phyloP scores from a whole-genome alignment of 92 coral and sea anemone species.

The Blastomussa wellsi region DNA sequence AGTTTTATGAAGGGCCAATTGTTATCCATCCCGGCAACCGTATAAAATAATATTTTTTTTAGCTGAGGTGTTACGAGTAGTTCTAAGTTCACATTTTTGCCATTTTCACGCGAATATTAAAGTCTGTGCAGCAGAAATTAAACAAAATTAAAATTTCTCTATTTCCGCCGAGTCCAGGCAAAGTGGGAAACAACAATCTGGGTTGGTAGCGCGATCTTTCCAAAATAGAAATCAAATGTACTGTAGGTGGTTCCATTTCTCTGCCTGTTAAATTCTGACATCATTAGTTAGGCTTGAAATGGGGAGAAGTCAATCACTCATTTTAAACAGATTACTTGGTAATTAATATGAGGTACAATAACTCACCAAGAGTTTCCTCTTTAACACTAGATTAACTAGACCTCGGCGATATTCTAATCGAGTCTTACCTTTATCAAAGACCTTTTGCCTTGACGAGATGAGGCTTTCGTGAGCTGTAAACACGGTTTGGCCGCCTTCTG shows the following conservation, averaged over 20 bases:
- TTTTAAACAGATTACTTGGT: background rate
- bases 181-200: background rate
- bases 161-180: background rate
- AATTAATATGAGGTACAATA: background rate
- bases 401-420: background rate
- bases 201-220: background rate
- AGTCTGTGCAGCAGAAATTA: background rate
- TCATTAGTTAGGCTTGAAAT: background rate
- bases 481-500: background rate
- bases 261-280: background rate
- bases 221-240: background rate
- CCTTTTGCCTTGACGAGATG: background rate
- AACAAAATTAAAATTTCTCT: background rate
- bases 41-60: background rate
- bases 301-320: background rate
- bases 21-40: background rate
- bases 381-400: background rate
- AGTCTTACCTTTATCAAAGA: background rate
- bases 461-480: background rate
- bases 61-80: background rate
- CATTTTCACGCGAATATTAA: too few species aligned
- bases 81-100: too few species aligned
- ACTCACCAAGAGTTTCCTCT: background rate
- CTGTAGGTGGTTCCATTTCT: background rate
- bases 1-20: background rate